Evolutionary conservation across 2,888 invertebrate genomes (phyloP).

Genomic region (Stenolophus ochropezus): DNA sequence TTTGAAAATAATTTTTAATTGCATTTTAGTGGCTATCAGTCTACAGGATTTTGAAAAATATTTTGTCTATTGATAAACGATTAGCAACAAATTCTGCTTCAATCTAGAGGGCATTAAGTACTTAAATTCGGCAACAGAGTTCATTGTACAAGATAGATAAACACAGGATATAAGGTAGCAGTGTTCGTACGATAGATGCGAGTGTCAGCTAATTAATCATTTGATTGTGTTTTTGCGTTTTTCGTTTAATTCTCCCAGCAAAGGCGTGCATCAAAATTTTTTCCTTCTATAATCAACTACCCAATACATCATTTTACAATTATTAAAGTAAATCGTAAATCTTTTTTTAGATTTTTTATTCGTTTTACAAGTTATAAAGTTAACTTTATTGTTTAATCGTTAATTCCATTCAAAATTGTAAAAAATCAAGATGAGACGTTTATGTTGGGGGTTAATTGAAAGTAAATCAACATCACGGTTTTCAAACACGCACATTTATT

Average conservation of each 20-base stretch:
- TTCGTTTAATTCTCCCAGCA: not conserved
- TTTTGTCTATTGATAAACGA: too few species aligned
- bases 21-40: too few species aligned
- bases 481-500: slow-evolving; percentile 14
- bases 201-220: slow-evolving; percentile 27
- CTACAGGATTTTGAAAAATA: too few species aligned
- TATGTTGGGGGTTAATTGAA: not conserved
- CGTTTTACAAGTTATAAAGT: not conserved
- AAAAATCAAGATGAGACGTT: not conserved
- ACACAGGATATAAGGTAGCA: not conserved
- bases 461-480: slow-evolving; percentile 2
- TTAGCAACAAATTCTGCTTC: too few species aligned
- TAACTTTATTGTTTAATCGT: not conserved
- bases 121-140: too few species aligned
- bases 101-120: too few species aligned
- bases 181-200: not conserved
- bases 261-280: not conserved
- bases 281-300: not conserved
- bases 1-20: too few species aligned
- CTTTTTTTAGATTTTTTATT: not conserved
- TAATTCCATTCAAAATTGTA: not conserved
- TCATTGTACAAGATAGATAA: too few species aligned
- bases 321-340: not conserved
- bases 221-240: slow-evolving; percentile 41
- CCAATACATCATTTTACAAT: not conserved